phyloP scores from a whole-genome alignment of 2,113 vertebrate species.

The Percopsis transmontana region DNA sequence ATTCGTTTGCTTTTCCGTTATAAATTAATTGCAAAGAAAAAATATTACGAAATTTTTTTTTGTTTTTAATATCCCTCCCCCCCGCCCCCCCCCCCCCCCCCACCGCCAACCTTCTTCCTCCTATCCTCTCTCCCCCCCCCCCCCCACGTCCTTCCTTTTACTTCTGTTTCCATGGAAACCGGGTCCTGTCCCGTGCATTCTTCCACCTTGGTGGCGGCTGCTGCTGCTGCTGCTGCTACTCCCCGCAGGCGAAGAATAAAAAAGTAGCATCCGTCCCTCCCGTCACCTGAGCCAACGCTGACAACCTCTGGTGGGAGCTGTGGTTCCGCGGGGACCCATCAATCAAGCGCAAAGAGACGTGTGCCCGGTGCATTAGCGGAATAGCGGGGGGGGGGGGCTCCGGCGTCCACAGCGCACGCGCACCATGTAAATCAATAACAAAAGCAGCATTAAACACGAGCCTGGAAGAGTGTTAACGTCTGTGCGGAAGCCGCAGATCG shows the following conservation, averaged over 20 bases:
- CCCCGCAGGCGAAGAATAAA: conserved; percentile 46
- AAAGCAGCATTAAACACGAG: not conserved
- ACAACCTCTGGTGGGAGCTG: conserved; percentile 24
- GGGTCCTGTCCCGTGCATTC: conserved; percentile 58
- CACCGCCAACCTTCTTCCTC: conserved; percentile 38
- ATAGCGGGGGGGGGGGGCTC: not conserved
- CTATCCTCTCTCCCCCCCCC: conserved; percentile 5
- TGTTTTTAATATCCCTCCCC: too few relatives aligned
- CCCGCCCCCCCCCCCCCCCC: too few relatives aligned
- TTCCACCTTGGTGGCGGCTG: conserved; percentile 46
- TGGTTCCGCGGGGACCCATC: conserved; percentile 35
- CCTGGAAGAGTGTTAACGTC: conserved; percentile 1
- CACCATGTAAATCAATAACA: conserved; percentile 35
- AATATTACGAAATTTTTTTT: too few relatives aligned
- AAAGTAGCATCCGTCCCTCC: conserved; percentile 48
- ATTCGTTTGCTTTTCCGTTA: too few relatives aligned
- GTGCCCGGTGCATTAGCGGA: too few relatives aligned
- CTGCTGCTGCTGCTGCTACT: conserved; percentile 19
- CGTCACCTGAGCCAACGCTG: conserved; percentile 38
- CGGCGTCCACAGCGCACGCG: too few relatives aligned
- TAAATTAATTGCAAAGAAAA: too few relatives aligned
- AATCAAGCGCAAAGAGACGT: conserved; percentile 13
- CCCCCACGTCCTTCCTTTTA: conserved; percentile 45
- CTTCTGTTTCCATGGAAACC: conserved; percentile 78
- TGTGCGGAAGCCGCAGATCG: conserved; percentile 28